Percentiles rank a stretch among this genome's conserved stretches.
phyloP scores from a whole-genome alignment of 2,797 vertebrate species.

The Morus bassanus region DNA sequence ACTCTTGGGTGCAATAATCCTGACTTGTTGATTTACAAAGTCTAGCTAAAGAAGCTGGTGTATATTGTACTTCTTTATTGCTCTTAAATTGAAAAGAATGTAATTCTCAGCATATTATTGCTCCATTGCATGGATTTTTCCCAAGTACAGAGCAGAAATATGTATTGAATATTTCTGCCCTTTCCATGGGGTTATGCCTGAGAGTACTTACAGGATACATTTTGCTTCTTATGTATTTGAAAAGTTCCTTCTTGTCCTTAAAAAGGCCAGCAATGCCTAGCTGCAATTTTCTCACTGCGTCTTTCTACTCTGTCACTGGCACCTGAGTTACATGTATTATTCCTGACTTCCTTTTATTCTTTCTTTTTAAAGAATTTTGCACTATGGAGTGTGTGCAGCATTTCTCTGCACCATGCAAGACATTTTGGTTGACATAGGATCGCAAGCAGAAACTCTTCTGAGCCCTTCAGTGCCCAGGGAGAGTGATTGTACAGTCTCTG shows the following conservation, averaged over 20 bases:
- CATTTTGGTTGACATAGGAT: neutral
- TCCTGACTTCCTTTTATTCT: neutral
- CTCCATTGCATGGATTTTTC: neutral
- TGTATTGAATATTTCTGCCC: neutral
- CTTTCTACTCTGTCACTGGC: neutral
- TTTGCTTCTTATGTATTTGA: neutral
- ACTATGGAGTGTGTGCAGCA: too few species aligned
- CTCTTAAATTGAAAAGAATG: neutral
- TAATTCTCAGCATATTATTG: neutral
- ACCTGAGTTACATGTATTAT: neutral
- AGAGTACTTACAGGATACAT: neutral
- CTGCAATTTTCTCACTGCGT: neutral
- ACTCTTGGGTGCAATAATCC: neutral
- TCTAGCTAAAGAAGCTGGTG: neutral
- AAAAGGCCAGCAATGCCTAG: neutral
- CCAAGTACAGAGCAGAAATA: neutral
- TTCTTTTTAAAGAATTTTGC: neutral
- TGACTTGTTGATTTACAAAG: neutral
- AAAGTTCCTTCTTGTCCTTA: neutral
- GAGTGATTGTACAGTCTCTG: neutral
- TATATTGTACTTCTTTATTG: neutral
- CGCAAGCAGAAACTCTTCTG: neutral
- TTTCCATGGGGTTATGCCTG: neutral
- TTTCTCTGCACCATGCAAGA: neutral
- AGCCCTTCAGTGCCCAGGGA: neutral